Conservation (phyloP, 2,113 vertebrate genomes). For the Isichthys henryi region DNA sequence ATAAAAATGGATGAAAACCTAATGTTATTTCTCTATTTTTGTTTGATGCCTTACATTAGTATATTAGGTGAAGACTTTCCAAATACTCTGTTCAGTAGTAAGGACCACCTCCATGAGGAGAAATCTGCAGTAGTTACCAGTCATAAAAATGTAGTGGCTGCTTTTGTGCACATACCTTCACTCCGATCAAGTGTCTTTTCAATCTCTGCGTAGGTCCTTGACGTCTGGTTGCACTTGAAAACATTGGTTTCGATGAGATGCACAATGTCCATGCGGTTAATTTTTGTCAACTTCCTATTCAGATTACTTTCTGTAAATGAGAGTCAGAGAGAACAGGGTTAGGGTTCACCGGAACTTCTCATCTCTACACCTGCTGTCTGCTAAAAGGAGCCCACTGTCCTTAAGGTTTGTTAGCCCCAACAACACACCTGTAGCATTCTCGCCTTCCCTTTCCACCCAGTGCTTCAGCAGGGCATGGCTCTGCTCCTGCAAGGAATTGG, state of each 20-base stretch:
- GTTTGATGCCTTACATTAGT: neutral
- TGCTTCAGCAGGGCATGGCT: conserved; percentile 86
- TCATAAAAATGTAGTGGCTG: neutral
- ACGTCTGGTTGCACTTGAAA: conserved; percentile 64
- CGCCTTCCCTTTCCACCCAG: conserved; percentile 88
- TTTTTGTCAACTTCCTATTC: conserved; percentile 86
- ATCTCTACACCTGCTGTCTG: neutral
- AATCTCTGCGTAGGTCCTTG: conserved; percentile 76
- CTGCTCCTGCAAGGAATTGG: conserved; percentile 94
- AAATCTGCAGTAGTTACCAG: neutral
- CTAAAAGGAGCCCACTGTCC: neutral
- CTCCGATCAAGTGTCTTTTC: conserved; percentile 89
- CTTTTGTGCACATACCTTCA: conserved; percentile 65
- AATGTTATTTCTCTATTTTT: neutral
- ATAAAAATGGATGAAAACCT: neutral
- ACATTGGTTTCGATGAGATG: conserved; percentile 86
- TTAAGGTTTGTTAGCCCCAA: neutral
- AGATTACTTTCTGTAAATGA: conserved; percentile 70
- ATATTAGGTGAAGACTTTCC: neutral
- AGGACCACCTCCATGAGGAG: neutral
- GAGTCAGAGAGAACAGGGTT: conserved; percentile 14
- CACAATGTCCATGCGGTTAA: conserved; percentile 96
- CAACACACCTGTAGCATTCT: conserved; percentile 79
- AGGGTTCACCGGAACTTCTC: neutral
- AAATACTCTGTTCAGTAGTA: neutral